Percentiles rank a stretch among this genome's conserved stretches.
phyloP scores from a whole-genome alignment of 2,888 invertebrate species.

The Cerastoderma edule region DNA sequence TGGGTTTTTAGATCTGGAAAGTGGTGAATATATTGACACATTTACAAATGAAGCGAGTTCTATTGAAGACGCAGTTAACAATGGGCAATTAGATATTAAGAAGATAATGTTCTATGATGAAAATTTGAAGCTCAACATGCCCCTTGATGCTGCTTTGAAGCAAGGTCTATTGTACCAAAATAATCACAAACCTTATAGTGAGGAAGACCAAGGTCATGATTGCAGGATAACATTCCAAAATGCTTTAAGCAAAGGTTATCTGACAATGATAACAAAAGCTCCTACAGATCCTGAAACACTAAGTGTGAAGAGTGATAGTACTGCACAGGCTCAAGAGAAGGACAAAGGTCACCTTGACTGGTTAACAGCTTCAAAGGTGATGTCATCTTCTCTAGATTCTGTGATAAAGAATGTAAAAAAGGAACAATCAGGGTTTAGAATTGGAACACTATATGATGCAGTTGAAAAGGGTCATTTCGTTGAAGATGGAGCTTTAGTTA shows the following conservation, averaged over 20 bases:
- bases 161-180: constrained; percentile 42
- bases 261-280: constrained; percentile 39
- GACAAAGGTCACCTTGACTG: constrained; percentile 53
- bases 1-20: constrained; percentile 64
- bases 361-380: constrained; percentile 64
- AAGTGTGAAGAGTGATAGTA: constrained; percentile 58
- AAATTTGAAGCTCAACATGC: constrained; percentile 38
- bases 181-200: background rate
- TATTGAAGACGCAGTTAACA: constrained; percentile 90
- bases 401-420: constrained; percentile 66
- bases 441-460: constrained; percentile 66
- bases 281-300: constrained; percentile 37
- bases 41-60: constrained; percentile 64
- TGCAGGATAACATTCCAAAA: constrained; percentile 56
- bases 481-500: constrained; percentile 44
- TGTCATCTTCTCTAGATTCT: constrained; percentile 74
- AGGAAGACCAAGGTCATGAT: constrained; percentile 1
- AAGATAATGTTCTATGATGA: constrained; percentile 59
- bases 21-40: constrained; percentile 62
- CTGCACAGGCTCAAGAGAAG: constrained; percentile 38
- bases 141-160: constrained; percentile 55
- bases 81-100: constrained; percentile 89
- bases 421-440: constrained; percentile 60
- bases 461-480: constrained; percentile 63
- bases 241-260: constrained; percentile 51